These are phyloP conservation scores for Pteromalus puparum DNA, from an alignment of 1,140 invertebrate genomes.

Conservation along the genomic window DNA sequence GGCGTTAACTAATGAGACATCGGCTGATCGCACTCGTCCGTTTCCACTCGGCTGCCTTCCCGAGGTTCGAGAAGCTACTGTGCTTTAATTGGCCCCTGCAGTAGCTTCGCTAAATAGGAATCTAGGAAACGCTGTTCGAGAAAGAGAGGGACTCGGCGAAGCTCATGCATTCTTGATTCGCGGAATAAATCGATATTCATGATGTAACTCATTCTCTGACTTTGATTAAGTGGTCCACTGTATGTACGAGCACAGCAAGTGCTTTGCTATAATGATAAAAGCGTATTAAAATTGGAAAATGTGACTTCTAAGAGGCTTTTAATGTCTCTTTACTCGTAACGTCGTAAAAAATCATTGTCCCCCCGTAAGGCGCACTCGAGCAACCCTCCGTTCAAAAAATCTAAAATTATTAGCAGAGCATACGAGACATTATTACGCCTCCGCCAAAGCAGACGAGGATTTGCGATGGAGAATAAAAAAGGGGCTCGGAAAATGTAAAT, in stretches of 20 bases:
- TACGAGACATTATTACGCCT: background rate
- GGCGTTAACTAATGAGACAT: background rate
- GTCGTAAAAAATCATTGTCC: background rate
- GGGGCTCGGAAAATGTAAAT: constrained; percentile 48
- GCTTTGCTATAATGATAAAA: no score
- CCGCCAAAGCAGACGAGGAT: background rate
- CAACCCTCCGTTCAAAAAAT: constrained; percentile 10
- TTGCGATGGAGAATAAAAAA: background rate
- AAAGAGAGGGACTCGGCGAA: background rate
- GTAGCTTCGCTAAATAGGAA: background rate
- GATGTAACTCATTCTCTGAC: background rate
- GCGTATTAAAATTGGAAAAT: background rate
- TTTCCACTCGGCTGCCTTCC: background rate
- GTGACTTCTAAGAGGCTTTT: background rate
- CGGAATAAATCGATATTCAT: background rate
- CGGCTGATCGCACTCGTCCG: background rate
- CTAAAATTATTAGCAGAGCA: constrained; percentile 32
- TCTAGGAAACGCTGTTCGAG: background rate
- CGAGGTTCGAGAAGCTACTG: background rate
- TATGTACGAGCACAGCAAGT: no score
- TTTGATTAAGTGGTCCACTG: no score
- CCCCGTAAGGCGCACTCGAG: no score
- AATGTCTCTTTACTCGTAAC: no score
- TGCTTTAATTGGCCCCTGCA: background rate
- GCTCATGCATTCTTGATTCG: background rate